These are phyloP conservation scores for Uria aalge DNA, from an alignment of 2,113 vertebrate species.

Conservation along the genomic window DNA sequence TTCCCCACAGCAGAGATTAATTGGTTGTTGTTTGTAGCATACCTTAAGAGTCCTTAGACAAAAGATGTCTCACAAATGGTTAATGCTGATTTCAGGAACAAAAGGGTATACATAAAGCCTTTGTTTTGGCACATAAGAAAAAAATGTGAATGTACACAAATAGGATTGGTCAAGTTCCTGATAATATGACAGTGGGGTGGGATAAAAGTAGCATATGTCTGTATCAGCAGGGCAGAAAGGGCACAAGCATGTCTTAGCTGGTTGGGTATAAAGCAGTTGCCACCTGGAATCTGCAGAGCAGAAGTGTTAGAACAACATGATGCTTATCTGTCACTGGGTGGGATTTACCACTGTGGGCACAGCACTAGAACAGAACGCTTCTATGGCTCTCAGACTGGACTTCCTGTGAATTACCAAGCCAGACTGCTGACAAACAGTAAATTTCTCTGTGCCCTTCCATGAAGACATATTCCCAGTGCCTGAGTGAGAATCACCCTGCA, in stretches of 20 bases:
- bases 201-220: neutral
- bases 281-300: neutral
- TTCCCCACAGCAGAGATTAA: neutral
- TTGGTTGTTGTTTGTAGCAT: neutral
- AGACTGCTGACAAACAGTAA: neutral
- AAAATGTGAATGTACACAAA: neutral
- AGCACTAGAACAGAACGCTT: neutral
- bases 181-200: too few relatives aligned
- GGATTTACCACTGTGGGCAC: neutral
- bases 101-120: neutral
- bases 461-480: neutral
- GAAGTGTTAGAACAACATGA: accelerated
- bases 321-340: neutral
- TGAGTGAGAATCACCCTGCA: neutral
- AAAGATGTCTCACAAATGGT: neutral
- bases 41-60: neutral
- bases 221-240: neutral
- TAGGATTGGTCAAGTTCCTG: neutral
- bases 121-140: neutral
- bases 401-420: neutral
- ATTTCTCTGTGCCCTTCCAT: neutral
- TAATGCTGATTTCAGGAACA: neutral
- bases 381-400: neutral
- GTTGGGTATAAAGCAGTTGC: neutral
- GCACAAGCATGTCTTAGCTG: accelerated